Evolutionary conservation across 2,888 invertebrate genomes (phyloP).

Genomic region (Zaprionus bogoriensis): DNA sequence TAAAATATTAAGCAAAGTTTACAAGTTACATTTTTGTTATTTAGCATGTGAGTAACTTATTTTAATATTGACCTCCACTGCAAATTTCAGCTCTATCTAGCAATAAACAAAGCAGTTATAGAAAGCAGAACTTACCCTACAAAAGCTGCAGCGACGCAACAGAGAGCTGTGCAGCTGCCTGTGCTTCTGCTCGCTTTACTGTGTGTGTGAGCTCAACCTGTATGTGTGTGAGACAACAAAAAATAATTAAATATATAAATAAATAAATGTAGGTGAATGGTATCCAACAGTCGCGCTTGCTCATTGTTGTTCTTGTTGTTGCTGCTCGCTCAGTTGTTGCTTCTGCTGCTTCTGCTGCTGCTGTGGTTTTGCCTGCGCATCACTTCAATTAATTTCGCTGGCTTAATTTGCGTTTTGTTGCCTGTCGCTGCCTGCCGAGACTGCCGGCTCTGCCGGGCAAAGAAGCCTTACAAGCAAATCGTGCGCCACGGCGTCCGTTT

Average conservation of each 20-base stretch:
- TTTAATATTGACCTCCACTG: too few species aligned
- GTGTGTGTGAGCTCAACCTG: too few species aligned
- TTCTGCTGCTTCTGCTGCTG: conserved; percentile 10
- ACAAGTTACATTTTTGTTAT: too few species aligned
- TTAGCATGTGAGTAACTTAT: too few species aligned
- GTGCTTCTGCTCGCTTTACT: too few species aligned
- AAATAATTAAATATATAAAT: not conserved
- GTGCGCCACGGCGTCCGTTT: conserved; percentile 81
- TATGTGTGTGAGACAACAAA: not conserved
- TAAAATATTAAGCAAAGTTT: too few species aligned
- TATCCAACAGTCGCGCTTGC: not conserved
- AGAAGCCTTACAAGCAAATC: conserved; percentile 78
- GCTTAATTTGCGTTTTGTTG: conserved; percentile 73
- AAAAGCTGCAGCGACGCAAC: too few species aligned
- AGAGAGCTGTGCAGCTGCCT: too few species aligned
- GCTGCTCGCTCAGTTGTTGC: not conserved
- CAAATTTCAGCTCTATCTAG: too few species aligned
- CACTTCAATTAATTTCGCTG: conserved; percentile 74
- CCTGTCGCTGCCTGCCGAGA: conserved; percentile 19
- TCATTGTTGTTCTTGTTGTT: not conserved
- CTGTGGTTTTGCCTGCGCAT: conserved; percentile 58
- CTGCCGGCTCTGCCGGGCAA: not conserved
- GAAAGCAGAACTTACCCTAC: too few species aligned
- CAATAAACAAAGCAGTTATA: too few species aligned
- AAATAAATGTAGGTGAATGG: not conserved